Evolutionary conservation across 1,140 invertebrate genomes (phyloP).

Genomic region (Achroia grisella): DNA sequence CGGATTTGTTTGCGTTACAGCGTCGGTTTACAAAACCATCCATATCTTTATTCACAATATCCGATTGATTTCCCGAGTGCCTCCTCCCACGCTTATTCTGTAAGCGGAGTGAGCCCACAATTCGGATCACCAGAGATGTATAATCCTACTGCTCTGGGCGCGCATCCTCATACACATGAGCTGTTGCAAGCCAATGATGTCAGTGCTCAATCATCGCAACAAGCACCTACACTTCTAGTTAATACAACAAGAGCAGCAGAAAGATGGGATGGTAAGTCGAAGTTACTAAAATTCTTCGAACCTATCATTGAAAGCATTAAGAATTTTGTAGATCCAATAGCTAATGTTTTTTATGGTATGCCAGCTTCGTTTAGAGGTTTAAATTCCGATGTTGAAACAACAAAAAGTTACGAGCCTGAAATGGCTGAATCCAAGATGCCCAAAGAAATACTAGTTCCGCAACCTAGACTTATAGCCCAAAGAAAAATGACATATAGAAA

Average conservation of each 20-base stretch:
- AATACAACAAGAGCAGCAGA: slow-evolving; percentile 64
- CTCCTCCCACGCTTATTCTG: slow-evolving; percentile 67
- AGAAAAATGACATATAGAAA: slow-evolving; percentile 51
- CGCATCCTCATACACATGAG: slow-evolving; percentile 53
- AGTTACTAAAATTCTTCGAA: slow-evolving; percentile 58
- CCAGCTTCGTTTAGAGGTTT: slow-evolving; percentile 56
- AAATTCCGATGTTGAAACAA: slow-evolving; percentile 41
- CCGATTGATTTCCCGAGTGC: slow-evolving; percentile 71
- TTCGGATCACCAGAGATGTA: slow-evolving; percentile 64
- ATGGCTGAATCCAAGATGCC: slow-evolving; percentile 34
- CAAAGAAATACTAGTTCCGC: slow-evolving; percentile 50
- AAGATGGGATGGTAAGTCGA: slow-evolving; percentile 72
- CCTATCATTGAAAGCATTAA: slow-evolving; percentile 51
- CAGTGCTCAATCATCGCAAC: slow-evolving; percentile 69
- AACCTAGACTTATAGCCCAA: slow-evolving; percentile 56
- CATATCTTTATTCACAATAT: slow-evolving; percentile 71
- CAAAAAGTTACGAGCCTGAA: slow-evolving; percentile 34
- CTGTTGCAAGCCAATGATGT: slow-evolving; percentile 57
- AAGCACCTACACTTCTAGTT: slow-evolving; percentile 50
- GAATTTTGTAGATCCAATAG: slow-evolving; percentile 51
- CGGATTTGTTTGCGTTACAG: slow-evolving; percentile 58
- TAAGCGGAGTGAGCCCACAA: slow-evolving; percentile 57
- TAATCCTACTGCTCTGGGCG: slow-evolving; percentile 46
- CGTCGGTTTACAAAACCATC: slow-evolving; percentile 62
- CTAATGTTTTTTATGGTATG: slow-evolving; percentile 54